Evolutionary conservation across 2,113 vertebrate species (phyloP), one percentile per base, ranked within the genome.

Genomic region (Clarias gariepinus): DNA sequence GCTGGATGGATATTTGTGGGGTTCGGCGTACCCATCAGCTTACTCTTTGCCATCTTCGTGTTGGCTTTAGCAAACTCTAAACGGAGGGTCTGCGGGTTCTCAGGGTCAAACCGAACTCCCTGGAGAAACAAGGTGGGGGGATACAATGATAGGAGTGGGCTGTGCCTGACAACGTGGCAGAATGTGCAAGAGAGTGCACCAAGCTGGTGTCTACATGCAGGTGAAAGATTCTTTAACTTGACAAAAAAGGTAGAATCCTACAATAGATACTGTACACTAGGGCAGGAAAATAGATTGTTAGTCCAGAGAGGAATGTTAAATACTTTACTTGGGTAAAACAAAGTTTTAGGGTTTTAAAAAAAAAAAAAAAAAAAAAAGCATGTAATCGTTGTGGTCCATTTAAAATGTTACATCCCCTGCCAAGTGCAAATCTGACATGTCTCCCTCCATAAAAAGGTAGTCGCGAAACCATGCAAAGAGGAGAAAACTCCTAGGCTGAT

Each of bases 21-120:
- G 92, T 99, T 99, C 71, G 98, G 98, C 55, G 98, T 99, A 80
- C 96, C 98, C 97, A 99, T 97, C 94, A 99, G 96, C 95, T 99
- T 99, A 96, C 96, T 99, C 95, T 99, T 99, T 93, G 98, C 97
- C 98, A 99, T 99, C 96, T 99, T 99, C 92, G 98, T 99, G 95
- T 99, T 99, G 94, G 98, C 97, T 96, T 99, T 99, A 91, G 98
- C 98, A 94, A 99, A 99, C 94, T 99, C 98, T 96, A 99, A 96
- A 93, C 97, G 96, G 94, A 99, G 93, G 90, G 98, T 99, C 95
- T 99, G 98, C 13, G 98, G 97, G 89, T 97, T 99, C 95, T 99
- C 98, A 4, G 98, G 98, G 95, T 99, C 98, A 55, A 99, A 99
- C 91, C 98, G 97, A 93, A 99, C 97, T 88, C 98, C 98, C 98